Evolutionary conservation across 2,797 vertebrate genomes (phyloP), one percentile per base, ranked within the genome.

Genomic region (Picus viridis): DNA sequence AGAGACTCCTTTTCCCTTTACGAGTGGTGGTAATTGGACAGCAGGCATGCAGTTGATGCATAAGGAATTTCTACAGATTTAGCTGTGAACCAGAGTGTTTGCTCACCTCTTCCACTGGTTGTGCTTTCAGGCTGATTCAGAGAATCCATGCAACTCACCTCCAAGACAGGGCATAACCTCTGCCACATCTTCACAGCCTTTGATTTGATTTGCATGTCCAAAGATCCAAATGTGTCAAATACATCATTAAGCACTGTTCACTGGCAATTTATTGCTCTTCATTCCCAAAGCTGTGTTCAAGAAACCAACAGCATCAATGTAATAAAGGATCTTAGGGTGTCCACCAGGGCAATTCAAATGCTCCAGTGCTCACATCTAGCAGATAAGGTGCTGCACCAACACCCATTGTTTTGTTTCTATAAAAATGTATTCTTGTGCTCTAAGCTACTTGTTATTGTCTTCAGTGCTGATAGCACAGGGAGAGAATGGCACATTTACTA

Each of bases 381-480:
- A 82, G 67, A 72, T 20, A 32, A 77, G 61, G 41, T 64, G 43
- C 82, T 39, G 19, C 58, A 70, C 58, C 27, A 82, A 67, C 62
- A 56, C 54, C 77, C 39, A 24, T 9, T 36, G 56, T 49, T 94
- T 80, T 85, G 68, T 49, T 91, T 88, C 76, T 58, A 89, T 86
- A 82, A 86, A 88, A 90, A 89, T 81, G 58, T 82, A 19, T 88
- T 75, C 83, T 65, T 65, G 56, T 82, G 73, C 74, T 65, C 39
- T 62, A 58, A 82, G 69, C 45, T 74, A 59, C 71, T 79, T 62
- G 30, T 91, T 88, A 69, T 54, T 88, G 64, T 80, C 86, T 88
- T 59, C 57, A 49, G 58, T 61, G 47, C 51, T 49, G 62, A 86
- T 49, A 82, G 68, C 65, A 57, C 47, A 59, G 72, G 72, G 67